Evolutionary conservation across 2,888 invertebrate species (phyloP).

Genomic region (Amblyjoppa fuscipennis): DNA sequence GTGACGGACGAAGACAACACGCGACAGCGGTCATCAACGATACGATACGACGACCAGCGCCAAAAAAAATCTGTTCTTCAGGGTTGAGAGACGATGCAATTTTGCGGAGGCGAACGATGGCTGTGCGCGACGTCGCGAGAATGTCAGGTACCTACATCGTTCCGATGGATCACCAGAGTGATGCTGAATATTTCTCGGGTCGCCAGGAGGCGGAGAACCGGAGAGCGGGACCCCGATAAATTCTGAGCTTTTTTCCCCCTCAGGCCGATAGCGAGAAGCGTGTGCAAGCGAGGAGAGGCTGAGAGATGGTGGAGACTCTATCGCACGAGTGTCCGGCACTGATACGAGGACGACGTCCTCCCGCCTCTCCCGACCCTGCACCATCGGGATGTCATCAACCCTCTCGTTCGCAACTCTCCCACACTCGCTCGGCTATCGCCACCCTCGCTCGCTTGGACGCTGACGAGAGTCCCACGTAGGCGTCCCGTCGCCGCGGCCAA

Average conservation of each 20-base stretch:
- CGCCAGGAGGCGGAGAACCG: constrained; percentile 1
- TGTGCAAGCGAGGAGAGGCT: constrained; percentile 26
- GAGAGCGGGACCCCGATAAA: constrained; percentile 60
- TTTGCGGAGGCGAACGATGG: not conserved
- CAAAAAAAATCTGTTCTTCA: not conserved
- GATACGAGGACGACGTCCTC: constrained; percentile 77
- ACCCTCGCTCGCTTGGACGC: constrained; percentile 69
- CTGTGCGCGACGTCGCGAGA: constrained; percentile 3
- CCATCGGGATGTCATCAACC: constrained; percentile 53
- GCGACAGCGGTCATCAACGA: constrained; percentile 12
- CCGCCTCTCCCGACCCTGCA: constrained; percentile 47
- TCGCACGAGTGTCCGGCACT: constrained; percentile 78
- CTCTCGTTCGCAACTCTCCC: constrained; percentile 56
- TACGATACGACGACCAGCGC: constrained; percentile 20
- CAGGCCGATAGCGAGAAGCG: constrained; percentile 39
- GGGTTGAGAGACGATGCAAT: constrained; percentile 20
- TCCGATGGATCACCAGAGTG: constrained; percentile 29
- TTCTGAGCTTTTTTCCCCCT: constrained; percentile 57
- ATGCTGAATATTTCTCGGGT: constrained; percentile 60
- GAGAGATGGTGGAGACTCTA: constrained; percentile 44
- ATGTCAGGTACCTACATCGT: constrained; percentile 6
- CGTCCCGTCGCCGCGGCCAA: constrained; percentile 55
- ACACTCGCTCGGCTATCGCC: constrained; percentile 24
- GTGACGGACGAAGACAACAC: not conserved
- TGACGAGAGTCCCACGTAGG: constrained; percentile 71